phyloP scores from a whole-genome alignment of 2,888 invertebrate species.

The Mayetiola destructor region DNA sequence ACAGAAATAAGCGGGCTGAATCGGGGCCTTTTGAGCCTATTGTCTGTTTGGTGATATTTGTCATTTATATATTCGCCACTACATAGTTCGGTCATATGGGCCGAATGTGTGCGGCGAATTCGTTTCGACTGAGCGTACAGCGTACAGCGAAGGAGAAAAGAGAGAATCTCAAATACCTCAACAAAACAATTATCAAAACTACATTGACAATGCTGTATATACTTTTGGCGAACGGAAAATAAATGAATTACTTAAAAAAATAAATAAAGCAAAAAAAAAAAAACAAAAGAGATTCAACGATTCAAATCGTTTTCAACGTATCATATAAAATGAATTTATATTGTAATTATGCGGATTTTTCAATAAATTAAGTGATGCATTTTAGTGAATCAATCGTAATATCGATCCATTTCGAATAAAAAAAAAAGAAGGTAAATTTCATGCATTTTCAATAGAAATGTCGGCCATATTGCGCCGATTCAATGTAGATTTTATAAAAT shows the following conservation, averaged over 20 bases:
- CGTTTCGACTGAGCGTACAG: neutral
- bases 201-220: slow-evolving; percentile 5
- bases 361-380: neutral
- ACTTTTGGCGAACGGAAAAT: neutral
- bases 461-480: neutral
- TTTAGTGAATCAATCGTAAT: neutral
- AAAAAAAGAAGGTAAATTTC: neutral
- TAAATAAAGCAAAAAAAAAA: neutral
- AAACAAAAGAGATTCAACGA: neutral
- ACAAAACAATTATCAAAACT: slow-evolving; percentile 2
- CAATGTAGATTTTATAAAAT: neutral
- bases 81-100: no score
- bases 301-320: no score
- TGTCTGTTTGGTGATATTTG: no score
- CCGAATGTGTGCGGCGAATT: slow-evolving; percentile 7
- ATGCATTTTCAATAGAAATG: neutral
- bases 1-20: no score
- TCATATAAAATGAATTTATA: no score
- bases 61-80: no score
- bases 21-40: no score
- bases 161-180: neutral
- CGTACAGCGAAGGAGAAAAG: neutral
- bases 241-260: neutral
- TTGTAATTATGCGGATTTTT: no score
- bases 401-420: neutral